phyloP scores from a whole-genome alignment of 2,797 vertebrate genomes.

The Pelodytes ibericus region DNA sequence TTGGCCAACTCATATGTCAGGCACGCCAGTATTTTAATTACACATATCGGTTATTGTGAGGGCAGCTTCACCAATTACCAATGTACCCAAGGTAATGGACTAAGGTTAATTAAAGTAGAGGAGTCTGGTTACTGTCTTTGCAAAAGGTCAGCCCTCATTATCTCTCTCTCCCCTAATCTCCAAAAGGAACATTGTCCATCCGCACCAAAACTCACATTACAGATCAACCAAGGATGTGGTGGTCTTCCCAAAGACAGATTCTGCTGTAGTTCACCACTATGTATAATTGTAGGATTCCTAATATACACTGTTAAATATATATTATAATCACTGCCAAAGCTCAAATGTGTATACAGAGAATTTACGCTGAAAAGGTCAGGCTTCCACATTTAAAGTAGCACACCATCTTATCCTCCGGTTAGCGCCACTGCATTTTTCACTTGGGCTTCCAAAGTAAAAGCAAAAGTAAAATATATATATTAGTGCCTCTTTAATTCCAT shows the following conservation, averaged over 20 bases:
- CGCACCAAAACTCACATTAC: too few relatives aligned
- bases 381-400: too few relatives aligned
- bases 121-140: background rate
- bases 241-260: too few relatives aligned
- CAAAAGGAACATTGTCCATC: too few relatives aligned
- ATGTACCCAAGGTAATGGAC: background rate
- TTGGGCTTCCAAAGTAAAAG: too few relatives aligned
- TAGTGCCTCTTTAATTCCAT: too few relatives aligned
- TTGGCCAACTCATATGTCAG: background rate
- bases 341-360: too few relatives aligned
- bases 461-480: too few relatives aligned
- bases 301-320: background rate
- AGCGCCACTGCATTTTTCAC: too few relatives aligned
- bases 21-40: background rate
- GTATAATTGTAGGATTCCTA: background rate
- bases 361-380: too few relatives aligned
- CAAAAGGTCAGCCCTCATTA: background rate
- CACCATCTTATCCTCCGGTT: too few relatives aligned
- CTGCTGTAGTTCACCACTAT: background rate
- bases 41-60: background rate
- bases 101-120: conserved; percentile 3
- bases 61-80: conserved; percentile 1
- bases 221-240: too few relatives aligned
- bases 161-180: background rate
- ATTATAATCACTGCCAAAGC: background rate